phyloP scores from a whole-genome alignment of 2,113 vertebrate genomes.

The Tamias sibiricus region DNA sequence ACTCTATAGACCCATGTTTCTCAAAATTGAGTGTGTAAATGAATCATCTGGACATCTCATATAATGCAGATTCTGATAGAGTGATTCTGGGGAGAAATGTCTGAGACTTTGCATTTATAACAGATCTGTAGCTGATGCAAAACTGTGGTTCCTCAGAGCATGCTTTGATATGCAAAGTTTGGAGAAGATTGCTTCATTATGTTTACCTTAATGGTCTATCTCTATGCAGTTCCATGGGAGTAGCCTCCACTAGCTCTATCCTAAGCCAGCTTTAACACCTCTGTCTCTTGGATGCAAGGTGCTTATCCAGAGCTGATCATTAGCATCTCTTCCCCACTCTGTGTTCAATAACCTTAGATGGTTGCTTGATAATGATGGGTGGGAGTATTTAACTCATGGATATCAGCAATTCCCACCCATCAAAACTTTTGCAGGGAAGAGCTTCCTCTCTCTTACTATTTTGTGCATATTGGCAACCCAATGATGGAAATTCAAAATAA shows the following conservation, averaged over 20 bases:
- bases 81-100: background rate
- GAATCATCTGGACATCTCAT: background rate
- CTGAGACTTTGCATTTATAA: background rate
- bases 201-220: rapidly evolving
- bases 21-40: background rate
- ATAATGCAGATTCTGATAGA: background rate
- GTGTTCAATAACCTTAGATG: rapidly evolving
- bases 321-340: background rate
- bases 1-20: background rate
- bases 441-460: background rate
- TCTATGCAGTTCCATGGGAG: rapidly evolving
- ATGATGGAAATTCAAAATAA: background rate
- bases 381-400: background rate
- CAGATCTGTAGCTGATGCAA: background rate
- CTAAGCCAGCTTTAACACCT: rapidly evolving
- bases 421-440: background rate
- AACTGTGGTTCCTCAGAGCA: background rate
- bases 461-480: background rate
- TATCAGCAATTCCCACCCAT: background rate
- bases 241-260: rapidly evolving
- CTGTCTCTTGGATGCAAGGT: background rate
- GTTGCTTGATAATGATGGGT: no score
- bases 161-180: background rate
- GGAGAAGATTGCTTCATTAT: background rate
- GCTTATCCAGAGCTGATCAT: no score